phyloP scores from a whole-genome alignment of 1,140 invertebrate genomes.

The Papilio glaucus region DNA sequence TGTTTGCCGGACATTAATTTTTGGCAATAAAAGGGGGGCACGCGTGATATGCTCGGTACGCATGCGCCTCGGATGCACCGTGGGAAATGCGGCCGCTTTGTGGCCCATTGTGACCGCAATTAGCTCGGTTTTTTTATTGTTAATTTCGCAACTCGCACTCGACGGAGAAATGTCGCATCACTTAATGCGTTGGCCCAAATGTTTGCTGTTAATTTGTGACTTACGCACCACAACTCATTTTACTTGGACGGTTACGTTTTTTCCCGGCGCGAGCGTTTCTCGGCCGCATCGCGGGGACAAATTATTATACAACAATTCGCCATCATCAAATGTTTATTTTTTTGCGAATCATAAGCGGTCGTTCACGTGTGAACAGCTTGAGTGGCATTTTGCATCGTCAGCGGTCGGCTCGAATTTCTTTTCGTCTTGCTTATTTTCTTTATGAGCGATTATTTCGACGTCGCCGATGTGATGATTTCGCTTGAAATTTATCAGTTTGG shows the following conservation, averaged over 20 bases:
- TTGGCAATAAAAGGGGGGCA: conserved; percentile 81
- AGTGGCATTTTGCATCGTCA: conserved; percentile 61
- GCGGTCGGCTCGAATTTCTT: conserved; percentile 49
- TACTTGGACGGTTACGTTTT: conserved; percentile 43
- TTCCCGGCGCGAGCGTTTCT: conserved; percentile 41
- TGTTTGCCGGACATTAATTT: conserved; percentile 82
- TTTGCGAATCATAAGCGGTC: conserved; percentile 53
- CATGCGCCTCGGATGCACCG: conserved; percentile 65
- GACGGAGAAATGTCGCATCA: conserved; percentile 71
- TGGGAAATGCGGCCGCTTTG: conserved; percentile 81
- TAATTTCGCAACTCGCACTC: conserved; percentile 64
- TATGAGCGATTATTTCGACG: conserved; percentile 23
- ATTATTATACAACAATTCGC: conserved; percentile 53
- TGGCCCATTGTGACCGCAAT: conserved; percentile 77
- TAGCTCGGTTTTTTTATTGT: conserved; percentile 71
- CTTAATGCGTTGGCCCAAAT: conserved; percentile 71
- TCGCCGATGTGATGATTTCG: conserved; percentile 11
- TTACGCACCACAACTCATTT: conserved; percentile 53
- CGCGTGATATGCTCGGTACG: conserved; percentile 73
- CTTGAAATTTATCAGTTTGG: conserved; percentile 28
- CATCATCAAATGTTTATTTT: conserved; percentile 53
- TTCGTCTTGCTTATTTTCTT: conserved; percentile 43
- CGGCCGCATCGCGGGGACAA: conserved; percentile 49
- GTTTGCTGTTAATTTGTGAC: conserved; percentile 68
- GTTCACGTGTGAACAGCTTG: conserved; percentile 60